phyloP scores from a whole-genome alignment of 92 coral and sea anemone species.

The Phenganax marumi region DNA sequence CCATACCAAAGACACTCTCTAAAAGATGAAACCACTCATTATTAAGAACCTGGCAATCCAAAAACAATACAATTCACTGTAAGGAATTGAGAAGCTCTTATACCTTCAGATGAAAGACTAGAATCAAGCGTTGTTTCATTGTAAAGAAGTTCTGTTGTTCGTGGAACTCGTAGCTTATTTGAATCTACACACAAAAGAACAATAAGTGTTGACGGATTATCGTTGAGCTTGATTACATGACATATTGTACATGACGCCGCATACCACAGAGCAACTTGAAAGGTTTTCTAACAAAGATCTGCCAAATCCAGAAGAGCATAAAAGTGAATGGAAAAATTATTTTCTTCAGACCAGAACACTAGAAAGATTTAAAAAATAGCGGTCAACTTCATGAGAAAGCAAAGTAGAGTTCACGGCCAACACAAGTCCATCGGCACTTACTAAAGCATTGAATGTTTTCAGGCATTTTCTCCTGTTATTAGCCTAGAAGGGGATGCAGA shows the following conservation, averaged over 20 bases:
- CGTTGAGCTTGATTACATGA: too few relatives aligned
- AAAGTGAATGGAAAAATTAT: conserved; percentile 21
- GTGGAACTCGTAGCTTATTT: neutral
- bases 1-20: conserved; percentile 26
- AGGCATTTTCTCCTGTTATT: conserved; percentile 12
- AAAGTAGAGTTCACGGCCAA: neutral
- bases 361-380: neutral
- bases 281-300: conserved; percentile 24
- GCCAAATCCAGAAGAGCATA: conserved; percentile 19
- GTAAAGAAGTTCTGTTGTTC: conserved; percentile 32
- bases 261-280: conserved; percentile 22
- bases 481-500: neutral
- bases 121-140: conserved; percentile 56
- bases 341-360: conserved; percentile 16
- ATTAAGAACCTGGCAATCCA: neutral
- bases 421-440: neutral
- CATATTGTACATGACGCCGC: too few relatives aligned
- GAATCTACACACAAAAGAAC: conserved; percentile 3
- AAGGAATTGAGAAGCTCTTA: neutral
- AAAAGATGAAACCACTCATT: neutral
- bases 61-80: neutral
- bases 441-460: conserved; percentile 21
- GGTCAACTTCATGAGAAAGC: neutral
- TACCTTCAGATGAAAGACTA: conserved; percentile 79
- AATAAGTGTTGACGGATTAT: neutral